Evolutionary conservation across 2,113 vertebrate species (phyloP).

Genomic region (Myocastor coypus): DNA sequence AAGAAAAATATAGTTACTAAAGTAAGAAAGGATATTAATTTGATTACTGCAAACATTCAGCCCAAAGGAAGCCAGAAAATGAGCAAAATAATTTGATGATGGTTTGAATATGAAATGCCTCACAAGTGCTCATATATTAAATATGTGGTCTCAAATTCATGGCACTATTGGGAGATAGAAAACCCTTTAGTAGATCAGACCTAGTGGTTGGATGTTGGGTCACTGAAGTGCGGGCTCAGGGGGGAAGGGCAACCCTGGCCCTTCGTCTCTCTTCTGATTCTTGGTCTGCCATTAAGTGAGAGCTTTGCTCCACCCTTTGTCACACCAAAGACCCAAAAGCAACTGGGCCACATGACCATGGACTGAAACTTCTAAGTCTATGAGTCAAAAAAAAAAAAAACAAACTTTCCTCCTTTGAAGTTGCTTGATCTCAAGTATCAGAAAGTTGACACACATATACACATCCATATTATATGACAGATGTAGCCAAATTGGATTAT

Average conservation of each 20-base stretch:
- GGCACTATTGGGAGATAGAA: neutral
- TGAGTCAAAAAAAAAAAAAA: neutral
- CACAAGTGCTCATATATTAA: neutral
- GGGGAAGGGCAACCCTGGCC: neutral
- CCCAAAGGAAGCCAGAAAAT: neutral
- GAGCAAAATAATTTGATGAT: neutral
- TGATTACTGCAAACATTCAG: neutral
- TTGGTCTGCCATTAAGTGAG: too few species aligned
- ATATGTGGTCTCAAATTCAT: neutral
- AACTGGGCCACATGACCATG: neutral
- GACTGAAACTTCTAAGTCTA: neutral
- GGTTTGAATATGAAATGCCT: neutral
- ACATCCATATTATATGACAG: neutral
- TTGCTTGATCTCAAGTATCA: neutral
- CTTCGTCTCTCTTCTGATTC: neutral
- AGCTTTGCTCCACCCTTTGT: neutral
- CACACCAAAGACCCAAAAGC: neutral
- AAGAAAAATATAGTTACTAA: slow-evolving; percentile 20
- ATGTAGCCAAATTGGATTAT: neutral
- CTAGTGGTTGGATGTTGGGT: neutral
- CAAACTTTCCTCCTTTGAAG: neutral
- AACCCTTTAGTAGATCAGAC: neutral
- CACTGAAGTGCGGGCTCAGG: neutral
- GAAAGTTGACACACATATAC: neutral
- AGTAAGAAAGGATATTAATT: neutral